Percentiles rank a stretch among this genome's conserved stretches.
Evolutionary conservation across 2,888 invertebrate species (phyloP).

Genomic region (Bedellia somnulentella): DNA sequence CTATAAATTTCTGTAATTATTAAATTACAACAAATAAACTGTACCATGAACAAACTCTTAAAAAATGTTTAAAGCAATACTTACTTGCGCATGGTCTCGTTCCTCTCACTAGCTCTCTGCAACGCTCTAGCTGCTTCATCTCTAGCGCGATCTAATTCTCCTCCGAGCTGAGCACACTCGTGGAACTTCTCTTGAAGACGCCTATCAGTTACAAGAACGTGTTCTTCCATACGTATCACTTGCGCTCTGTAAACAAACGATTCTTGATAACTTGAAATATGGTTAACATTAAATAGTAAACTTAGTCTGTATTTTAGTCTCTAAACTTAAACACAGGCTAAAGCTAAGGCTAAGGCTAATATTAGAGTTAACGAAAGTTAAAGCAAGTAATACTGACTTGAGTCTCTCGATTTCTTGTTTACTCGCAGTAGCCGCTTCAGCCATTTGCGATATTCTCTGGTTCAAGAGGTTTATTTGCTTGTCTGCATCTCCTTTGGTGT

Average conservation of each 20-base stretch:
- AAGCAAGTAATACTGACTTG: conserved; percentile 31
- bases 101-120: conserved; percentile 66
- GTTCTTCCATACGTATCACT: conserved; percentile 60
- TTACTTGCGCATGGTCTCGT: conserved; percentile 63
- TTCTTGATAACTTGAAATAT: conserved; percentile 2
- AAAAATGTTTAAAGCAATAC: conserved; percentile 26
- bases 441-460: conserved; percentile 45
- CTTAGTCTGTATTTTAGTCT: no score
- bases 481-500: conserved; percentile 47
- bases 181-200: conserved; percentile 68
- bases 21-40: no score
- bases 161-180: conserved; percentile 66
- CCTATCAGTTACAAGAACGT: conserved; percentile 59
- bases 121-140: conserved; percentile 71
- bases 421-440: conserved; percentile 44
- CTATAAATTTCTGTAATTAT: no score
- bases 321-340: no score
- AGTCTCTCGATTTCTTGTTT: conserved; percentile 46
- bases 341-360: no score
- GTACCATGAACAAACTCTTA: no score
- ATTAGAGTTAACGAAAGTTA: no score
- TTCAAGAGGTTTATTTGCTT: conserved; percentile 44
- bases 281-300: no score
- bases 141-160: conserved; percentile 66
- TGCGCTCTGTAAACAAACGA: conserved; percentile 23